Conservation (phyloP, 2,113 vertebrate genomes). For the Isurus oxyrinchus region DNA sequence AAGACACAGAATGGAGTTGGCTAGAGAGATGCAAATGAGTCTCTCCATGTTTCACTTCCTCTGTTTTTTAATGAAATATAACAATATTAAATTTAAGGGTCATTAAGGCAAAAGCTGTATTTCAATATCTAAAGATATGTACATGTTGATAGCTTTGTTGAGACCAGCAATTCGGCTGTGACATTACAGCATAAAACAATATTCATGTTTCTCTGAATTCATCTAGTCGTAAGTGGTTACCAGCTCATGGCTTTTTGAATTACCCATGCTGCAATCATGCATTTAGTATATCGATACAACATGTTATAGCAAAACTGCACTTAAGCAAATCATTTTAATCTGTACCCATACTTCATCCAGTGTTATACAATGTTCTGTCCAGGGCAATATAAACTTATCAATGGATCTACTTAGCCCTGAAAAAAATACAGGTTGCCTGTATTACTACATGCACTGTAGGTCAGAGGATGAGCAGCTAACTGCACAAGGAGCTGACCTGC, state of each 20-base stretch:
- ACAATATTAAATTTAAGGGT: background rate
- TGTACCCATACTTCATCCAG: background rate
- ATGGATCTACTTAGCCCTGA: background rate
- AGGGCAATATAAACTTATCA: background rate
- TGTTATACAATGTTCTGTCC: background rate
- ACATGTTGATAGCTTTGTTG: background rate
- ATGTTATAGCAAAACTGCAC: background rate
- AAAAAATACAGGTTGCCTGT: background rate
- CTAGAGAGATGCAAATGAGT: background rate
- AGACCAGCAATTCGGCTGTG: background rate
- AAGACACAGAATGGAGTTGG: background rate
- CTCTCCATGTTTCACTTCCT: background rate
- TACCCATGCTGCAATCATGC: background rate
- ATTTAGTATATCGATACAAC: background rate
- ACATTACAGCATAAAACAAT: background rate
- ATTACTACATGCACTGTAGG: too few relatives aligned
- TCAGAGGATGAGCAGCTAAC: background rate
- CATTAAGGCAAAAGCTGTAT: background rate
- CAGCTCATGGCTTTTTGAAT: background rate
- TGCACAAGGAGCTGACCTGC: background rate
- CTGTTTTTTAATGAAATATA: background rate
- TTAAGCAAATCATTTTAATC: background rate
- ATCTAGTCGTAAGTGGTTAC: background rate
- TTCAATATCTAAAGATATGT: background rate
- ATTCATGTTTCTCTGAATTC: background rate